Evolutionary conservation across 2,797 vertebrate genomes (phyloP), one percentile per base, ranked within the genome.

Genomic region (Lithobates pipiens): DNA sequence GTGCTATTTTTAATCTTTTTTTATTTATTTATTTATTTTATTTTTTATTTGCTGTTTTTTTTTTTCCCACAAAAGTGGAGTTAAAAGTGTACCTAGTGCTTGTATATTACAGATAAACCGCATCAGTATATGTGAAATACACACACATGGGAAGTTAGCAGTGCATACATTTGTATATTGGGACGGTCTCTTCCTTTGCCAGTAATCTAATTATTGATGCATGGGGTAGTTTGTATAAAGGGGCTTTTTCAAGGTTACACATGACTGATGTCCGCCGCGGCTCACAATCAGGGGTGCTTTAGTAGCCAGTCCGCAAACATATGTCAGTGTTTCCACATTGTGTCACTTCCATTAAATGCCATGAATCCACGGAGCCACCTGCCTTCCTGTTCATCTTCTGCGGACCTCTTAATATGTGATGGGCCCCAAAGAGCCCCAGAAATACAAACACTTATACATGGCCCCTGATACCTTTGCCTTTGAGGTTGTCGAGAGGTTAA

Each of bases 201-300:
- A n/a, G 23, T 77, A 39, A 39, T 77, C 76, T 77, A 63, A 39
- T 63, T 34, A 77, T 77, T n/a, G 32, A 77, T 61, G 74, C 74
- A 57, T 76, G 74, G 46, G 21, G 65, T 65, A 23, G 11, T 65
- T 25, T 65, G 76, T 77, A 54, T 34, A n/a, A 25, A 44, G 76
- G 8, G 57, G 76, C 57, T 54, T 13, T 27, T 77, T 29, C 76
- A 77, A 34, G 76, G 76, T 63, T 65, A 77, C 76, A 77, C 32
- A 65, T 39, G 54, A 34, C 54, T 77, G 76, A 34, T 77, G 54
- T 27, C 77, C 29, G 27, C 18, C 25, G 8, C 18, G 71, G 23
- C 9, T 23, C 50, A 32, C n/a, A 23, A 65, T 11, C 29, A 77
- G 27, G 57, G 57, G 65, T 63, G 25, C 70, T 36, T 72, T 42